Percentiles rank a stretch among this genome's conserved stretches.
Evolutionary conservation across 2,797 vertebrate species (phyloP).

Genomic region (Manis javanica): DNA sequence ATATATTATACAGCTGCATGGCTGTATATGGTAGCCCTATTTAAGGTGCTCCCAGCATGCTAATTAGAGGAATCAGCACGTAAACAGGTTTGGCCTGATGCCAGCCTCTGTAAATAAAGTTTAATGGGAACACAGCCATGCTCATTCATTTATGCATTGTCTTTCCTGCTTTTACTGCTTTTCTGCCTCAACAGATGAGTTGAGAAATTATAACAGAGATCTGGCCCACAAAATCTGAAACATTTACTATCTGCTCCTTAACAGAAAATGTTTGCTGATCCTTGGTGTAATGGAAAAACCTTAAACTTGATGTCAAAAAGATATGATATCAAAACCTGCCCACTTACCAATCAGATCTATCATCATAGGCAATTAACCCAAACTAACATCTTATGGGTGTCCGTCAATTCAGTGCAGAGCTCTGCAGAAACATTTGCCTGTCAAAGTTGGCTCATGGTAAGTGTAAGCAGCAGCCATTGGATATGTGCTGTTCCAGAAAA

Average conservation of each 20-base stretch:
- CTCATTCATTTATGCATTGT: not conserved
- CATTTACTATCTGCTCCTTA: not conserved
- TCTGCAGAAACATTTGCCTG: too few species aligned
- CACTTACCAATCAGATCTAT: not conserved
- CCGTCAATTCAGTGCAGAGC: too few species aligned
- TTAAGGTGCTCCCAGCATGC: not conserved
- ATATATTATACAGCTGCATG: not conserved
- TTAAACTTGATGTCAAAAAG: not conserved
- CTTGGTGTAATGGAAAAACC: not conserved
- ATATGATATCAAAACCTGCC: not conserved
- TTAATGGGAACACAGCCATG: not conserved
- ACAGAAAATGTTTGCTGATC: not conserved
- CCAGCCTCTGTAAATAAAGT: not conserved
- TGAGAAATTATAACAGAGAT: too few species aligned
- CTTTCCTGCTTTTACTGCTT: not conserved
- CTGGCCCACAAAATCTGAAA: too few species aligned
- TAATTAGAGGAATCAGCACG: not conserved
- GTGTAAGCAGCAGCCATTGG: too few species aligned
- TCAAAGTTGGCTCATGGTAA: too few species aligned
- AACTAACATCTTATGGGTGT: not conserved
- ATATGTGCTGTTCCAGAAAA: too few species aligned
- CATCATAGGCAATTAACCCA: not conserved
- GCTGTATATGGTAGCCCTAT: not conserved
- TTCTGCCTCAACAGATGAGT: too few species aligned
- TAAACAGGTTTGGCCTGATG: not conserved